These are phyloP conservation scores for Liopterus haemorrhoidalis DNA, from an alignment of 2,888 invertebrate species.

Conservation along the genomic window DNA sequence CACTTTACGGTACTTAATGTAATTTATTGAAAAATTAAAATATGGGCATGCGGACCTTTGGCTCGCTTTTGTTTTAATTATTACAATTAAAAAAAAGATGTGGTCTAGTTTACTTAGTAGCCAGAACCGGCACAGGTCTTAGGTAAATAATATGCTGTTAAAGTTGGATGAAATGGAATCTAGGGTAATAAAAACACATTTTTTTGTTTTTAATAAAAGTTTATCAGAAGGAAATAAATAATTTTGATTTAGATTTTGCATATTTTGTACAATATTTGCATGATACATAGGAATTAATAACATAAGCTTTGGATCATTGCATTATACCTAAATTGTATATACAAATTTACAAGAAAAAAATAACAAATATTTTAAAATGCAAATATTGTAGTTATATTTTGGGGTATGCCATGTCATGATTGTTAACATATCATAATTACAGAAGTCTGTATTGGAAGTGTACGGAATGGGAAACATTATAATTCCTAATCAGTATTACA, in stretches of 20 bases:
- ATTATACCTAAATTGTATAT: conserved; percentile 19
- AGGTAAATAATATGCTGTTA: too few species aligned
- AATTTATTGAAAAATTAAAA: too few species aligned
- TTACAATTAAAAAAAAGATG: too few species aligned
- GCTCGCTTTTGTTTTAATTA: too few species aligned
- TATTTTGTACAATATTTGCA: conserved; percentile 22
- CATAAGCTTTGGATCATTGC: conserved; percentile 18
- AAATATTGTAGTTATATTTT: conserved; percentile 24
- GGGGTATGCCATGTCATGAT: conserved; percentile 8
- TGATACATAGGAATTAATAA: conserved; percentile 17
- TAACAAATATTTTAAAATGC: conserved; percentile 18
- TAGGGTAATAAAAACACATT: too few species aligned
- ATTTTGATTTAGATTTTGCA: conserved; percentile 21
- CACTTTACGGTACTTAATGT: too few species aligned
- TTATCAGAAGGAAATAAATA: conserved; percentile 22
- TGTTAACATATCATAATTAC: conserved; percentile 17
- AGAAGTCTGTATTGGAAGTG: conserved; percentile 12
- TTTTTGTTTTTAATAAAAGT: too few species aligned
- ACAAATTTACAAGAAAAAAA: conserved; percentile 18
- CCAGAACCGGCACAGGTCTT: too few species aligned
- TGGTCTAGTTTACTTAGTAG: too few species aligned
- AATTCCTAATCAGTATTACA: too few species aligned
- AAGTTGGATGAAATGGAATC: too few species aligned
- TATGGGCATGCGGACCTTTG: too few species aligned
- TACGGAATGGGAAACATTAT: conserved; percentile 1